Evolutionary conservation across 37 sponge, comb jelly and placozoan genomes (phyloP), one percentile per base, ranked within the genome.

Genomic region (Theonella swinhoei): DNA sequence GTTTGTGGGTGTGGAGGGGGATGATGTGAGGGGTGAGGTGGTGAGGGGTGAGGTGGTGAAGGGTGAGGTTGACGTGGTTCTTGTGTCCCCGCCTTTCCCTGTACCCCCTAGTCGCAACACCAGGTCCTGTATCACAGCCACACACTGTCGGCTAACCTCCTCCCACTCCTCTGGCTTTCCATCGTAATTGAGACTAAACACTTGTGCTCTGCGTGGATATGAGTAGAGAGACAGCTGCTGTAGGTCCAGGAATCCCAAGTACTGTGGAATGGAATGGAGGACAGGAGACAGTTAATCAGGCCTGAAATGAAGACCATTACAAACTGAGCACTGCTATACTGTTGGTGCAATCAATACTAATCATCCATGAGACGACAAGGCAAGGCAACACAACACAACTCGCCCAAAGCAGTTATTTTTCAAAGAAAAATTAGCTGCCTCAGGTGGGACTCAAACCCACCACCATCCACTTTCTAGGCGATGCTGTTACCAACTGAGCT

Each of bases 231-330:
- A 62, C 25, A 92, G 81, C 36, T 72, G 79, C 35, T 75, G 42
- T 29, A 88, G 82, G 66, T 92, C 94, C 39, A 83, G 80, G 66
- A 63, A 86, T 7, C 82, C 90, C 33, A 93, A 65, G 39, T 77
- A 73, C 94, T 89, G 72, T 42, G 70, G 39, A 25, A 37, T 17
- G 30, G 33, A 62, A 71, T n/a, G n/a, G n/a, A n/a, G n/a, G n/a
- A n/a, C n/a, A n/a, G n/a, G n/a, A n/a, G n/a, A n/a, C n/a, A n/a
- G n/a, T n/a, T n/a, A n/a, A n/a, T n/a, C n/a, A n/a, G n/a, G n/a
- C n/a, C n/a, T n/a, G n/a, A n/a, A n/a, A n/a, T n/a, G n/a, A n/a
- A n/a, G n/a, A n/a, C n/a, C n/a, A n/a, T n/a, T n/a, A n/a, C n/a
- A n/a, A n/a, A n/a, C n/a, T n/a, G n/a, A n/a, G n/a, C n/a, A n/a